Conservation (phyloP, 2,888 invertebrate genomes). For the Tinea semifulvella region DNA sequence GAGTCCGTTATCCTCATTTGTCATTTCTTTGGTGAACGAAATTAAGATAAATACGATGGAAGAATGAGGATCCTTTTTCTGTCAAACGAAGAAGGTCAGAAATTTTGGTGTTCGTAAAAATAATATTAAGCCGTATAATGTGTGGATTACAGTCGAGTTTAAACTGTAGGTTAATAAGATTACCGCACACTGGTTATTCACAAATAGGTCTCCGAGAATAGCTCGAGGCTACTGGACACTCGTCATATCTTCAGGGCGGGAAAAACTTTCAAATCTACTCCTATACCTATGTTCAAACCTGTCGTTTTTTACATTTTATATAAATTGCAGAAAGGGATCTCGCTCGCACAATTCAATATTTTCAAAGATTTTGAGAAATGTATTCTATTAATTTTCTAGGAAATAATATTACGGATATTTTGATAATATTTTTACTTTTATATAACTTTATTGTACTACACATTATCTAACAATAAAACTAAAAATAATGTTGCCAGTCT, state of each 20-base stretch:
- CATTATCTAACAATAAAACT: too few relatives aligned
- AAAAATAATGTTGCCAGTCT: too few relatives aligned
- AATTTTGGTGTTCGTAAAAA: background rate
- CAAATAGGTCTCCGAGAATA: slow-evolving; percentile 65
- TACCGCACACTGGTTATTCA: slow-evolving; percentile 49
- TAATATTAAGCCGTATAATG: slow-evolving; percentile 34
- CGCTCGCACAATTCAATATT: too few relatives aligned
- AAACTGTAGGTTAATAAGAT: slow-evolving; percentile 31
- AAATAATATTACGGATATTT: too few relatives aligned
- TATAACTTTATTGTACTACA: too few relatives aligned
- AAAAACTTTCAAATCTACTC: slow-evolving; percentile 10
- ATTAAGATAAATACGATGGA: slow-evolving; percentile 61
- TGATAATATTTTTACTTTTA: too few relatives aligned
- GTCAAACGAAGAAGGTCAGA: slow-evolving; percentile 31
- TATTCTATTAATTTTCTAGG: too few relatives aligned
- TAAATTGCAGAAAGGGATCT: too few relatives aligned
- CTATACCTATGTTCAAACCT: too few relatives aligned
- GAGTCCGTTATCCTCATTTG: slow-evolving; percentile 52
- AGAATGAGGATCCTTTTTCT: slow-evolving; percentile 49
- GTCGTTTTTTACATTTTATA: too few relatives aligned
- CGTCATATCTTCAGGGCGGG: slow-evolving; percentile 17
- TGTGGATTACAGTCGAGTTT: slow-evolving; percentile 39
- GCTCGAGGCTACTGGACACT: slow-evolving; percentile 58
- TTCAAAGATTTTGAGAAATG: too few relatives aligned
- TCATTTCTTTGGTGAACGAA: slow-evolving; percentile 51